These are phyloP conservation scores for Dryadula phaetusa DNA, from an alignment of 2,888 invertebrate genomes.

Conservation along the genomic window DNA sequence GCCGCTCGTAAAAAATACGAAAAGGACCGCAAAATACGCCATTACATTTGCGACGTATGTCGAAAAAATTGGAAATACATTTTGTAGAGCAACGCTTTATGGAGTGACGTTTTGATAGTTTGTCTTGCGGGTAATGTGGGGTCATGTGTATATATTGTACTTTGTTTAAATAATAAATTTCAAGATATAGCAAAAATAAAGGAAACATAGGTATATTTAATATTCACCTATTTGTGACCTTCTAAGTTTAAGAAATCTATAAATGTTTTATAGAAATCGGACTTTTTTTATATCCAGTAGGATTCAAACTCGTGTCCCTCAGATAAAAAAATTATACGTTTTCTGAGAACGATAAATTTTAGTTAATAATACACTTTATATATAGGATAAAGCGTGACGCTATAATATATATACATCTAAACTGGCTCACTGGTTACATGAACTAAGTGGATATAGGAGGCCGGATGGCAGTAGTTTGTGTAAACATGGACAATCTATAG, in stretches of 20 bases:
- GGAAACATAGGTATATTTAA: no score
- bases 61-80: constrained; percentile 74
- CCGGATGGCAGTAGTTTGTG: constrained; percentile 4
- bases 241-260: no score
- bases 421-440: neutral
- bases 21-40: constrained; percentile 75
- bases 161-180: constrained; percentile 3
- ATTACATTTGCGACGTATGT: constrained; percentile 68
- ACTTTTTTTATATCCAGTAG: no score
- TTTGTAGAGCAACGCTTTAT: constrained; percentile 52
- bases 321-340: no score
- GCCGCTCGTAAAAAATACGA: constrained; percentile 78
- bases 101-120: constrained; percentile 47
- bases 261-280: no score
- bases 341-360: no score
- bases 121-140: constrained; percentile 41
- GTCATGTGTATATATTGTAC: constrained; percentile 23
- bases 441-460: neutral
- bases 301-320: no score
- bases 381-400: no score
- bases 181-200: no score
- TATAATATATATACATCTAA: neutral
- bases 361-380: no score
- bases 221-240: no score
- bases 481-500: neutral